These are phyloP conservation scores for Baronia brevicornis DNA, from an alignment of 2,888 invertebrate species.

Conservation along the genomic window DNA sequence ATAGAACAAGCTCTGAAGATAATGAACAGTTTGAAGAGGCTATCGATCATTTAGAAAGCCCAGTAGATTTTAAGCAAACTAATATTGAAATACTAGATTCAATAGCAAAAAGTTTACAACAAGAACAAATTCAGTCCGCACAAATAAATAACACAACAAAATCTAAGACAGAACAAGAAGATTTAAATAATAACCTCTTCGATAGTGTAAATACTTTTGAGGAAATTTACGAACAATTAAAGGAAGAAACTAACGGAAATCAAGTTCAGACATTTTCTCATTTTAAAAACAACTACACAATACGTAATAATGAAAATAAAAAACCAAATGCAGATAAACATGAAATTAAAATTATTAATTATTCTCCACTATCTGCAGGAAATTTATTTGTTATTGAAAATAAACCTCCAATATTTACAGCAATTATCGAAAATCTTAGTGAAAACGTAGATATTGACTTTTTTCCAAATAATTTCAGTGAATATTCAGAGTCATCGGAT, in stretches of 20 bases:
- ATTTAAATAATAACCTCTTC: constrained; percentile 54
- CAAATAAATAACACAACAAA: constrained; percentile 25
- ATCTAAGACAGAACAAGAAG: constrained; percentile 28
- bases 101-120: constrained; percentile 60
- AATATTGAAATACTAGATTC: constrained; percentile 63
- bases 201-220: constrained; percentile 55
- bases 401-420: constrained; percentile 31
- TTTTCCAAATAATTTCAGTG: background rate
- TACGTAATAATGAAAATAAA: background rate
- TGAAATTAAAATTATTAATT: constrained; percentile 27
- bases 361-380: constrained; percentile 28
- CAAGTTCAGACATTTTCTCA: constrained; percentile 8
- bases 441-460: background rate
- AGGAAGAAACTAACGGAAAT: constrained; percentile 18
- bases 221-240: constrained; percentile 61
- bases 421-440: constrained; percentile 32
- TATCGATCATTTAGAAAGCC: constrained; percentile 58
- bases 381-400: constrained; percentile 36
- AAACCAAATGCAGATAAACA: constrained; percentile 22
- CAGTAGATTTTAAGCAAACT: constrained; percentile 52
- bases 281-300: constrained; percentile 2
- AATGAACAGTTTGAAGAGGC: constrained; percentile 69
- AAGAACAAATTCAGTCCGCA: constrained; percentile 46
- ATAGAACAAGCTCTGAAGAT: constrained; percentile 62
- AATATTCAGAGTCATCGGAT: background rate